Conservation (phyloP, 1,140 invertebrate genomes). For the Bicyclus anynana region DNA sequence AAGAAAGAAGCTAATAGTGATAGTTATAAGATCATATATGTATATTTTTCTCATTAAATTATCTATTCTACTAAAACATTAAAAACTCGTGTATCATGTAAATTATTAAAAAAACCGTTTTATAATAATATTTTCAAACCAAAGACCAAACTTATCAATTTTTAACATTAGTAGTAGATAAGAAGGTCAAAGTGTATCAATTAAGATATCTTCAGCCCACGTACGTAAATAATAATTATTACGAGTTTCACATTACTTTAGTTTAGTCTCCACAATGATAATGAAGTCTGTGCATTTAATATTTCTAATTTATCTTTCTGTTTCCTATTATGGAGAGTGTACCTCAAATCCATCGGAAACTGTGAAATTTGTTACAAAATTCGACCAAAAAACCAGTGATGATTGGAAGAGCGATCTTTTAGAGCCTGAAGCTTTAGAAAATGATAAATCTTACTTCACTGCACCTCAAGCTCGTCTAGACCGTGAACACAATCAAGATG, state of each 20-base stretch:
- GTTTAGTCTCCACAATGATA: conserved; percentile 32
- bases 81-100: too few species aligned
- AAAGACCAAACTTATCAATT: not conserved
- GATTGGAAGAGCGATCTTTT: not conserved
- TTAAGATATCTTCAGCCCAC: not conserved
- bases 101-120: too few species aligned
- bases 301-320: not conserved
- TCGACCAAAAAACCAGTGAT: not conserved
- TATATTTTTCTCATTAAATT: too few species aligned
- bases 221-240: not conserved
- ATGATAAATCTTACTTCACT: not conserved
- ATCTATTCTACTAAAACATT: too few species aligned
- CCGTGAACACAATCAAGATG: not conserved
- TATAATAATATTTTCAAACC: not conserved
- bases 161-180: conserved; percentile 28
- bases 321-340: not conserved
- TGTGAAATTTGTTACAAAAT: conserved; percentile 5
- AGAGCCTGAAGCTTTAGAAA: not conserved
- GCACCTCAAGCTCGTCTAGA: not conserved
- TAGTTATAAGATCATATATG: too few species aligned
- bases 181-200: conserved; percentile 35
- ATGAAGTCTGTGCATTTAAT: conserved; percentile 14
- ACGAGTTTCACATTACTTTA: conserved; percentile 11
- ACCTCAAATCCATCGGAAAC: not conserved
- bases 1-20: too few species aligned